These are phyloP conservation scores for Pristionchus mayeri DNA, from an alignment of 2,888 invertebrate species.

Conservation along the genomic window DNA sequence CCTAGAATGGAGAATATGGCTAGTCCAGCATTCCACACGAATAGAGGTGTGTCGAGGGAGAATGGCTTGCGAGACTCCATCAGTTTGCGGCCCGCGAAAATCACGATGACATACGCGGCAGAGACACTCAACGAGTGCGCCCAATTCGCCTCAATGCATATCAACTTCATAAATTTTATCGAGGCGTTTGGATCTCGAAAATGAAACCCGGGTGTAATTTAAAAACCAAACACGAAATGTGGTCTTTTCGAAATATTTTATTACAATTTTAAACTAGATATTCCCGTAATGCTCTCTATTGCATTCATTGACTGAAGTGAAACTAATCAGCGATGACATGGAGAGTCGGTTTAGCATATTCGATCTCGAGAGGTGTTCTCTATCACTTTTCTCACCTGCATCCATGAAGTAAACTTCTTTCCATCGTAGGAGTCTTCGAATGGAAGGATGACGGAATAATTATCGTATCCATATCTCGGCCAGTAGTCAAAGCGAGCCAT, in stretches of 20 bases:
- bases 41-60: slow-evolving; percentile 88
- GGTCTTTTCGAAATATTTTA: too few relatives aligned
- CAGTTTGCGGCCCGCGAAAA: slow-evolving; percentile 91
- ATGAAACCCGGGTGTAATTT: too few relatives aligned
- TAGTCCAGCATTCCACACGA: slow-evolving; percentile 91
- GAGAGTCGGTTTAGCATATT: background rate
- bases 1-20: slow-evolving; percentile 93
- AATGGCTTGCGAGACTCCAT: slow-evolving; percentile 94
- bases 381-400: slow-evolving; percentile 32
- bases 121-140: slow-evolving; percentile 78
- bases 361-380: too few relatives aligned
- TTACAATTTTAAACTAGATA: too few relatives aligned
- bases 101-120: slow-evolving; percentile 91
- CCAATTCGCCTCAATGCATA: slow-evolving; percentile 98
- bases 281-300: too few relatives aligned
- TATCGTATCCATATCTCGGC: slow-evolving; percentile 78
- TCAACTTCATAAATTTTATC: too few relatives aligned
- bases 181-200: too few relatives aligned
- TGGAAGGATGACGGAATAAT: slow-evolving; percentile 93
- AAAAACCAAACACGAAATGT: too few relatives aligned
- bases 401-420: slow-evolving; percentile 69
- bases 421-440: slow-evolving; percentile 96
- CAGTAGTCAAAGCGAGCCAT: slow-evolving; percentile 74
- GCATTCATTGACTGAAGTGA: too few relatives aligned
- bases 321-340: too few relatives aligned